A percentile compares a stretch with the other conserved stretches of the same genome.
phyloP scores from a whole-genome alignment of 2,888 invertebrate genomes.

The Drosophila seclusa region DNA sequence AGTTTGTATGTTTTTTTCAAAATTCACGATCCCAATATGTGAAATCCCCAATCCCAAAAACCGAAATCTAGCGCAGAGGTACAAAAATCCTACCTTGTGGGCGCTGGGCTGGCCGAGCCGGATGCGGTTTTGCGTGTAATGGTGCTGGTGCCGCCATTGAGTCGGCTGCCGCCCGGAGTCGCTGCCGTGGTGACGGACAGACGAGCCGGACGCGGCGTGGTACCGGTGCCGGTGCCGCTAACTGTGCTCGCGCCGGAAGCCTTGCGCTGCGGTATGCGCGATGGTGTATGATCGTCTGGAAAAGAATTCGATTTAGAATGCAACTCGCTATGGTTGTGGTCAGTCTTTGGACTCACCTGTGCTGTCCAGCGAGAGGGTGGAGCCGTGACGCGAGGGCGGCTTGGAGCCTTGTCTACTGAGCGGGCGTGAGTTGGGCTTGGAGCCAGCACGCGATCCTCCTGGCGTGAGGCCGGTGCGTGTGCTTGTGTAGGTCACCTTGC shows the following conservation, averaged over 20 bases:
- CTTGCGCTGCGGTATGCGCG: slow-evolving; percentile 92
- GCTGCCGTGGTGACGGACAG: slow-evolving; percentile 79
- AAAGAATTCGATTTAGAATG: neutral
- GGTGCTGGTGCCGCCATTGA: slow-evolving; percentile 88
- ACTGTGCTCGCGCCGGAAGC: slow-evolving; percentile 87
- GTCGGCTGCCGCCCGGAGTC: slow-evolving; percentile 83
- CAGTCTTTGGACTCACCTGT: slow-evolving; percentile 87
- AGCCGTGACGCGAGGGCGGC: slow-evolving; percentile 96
- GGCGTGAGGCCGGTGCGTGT: slow-evolving; percentile 89
- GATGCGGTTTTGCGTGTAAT: slow-evolving; percentile 89
- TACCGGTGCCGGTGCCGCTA: slow-evolving; percentile 83
- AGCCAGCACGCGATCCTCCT: slow-evolving; percentile 90
- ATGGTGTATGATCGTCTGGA: slow-evolving; percentile 87
- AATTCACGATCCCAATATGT: slow-evolving; percentile 7
- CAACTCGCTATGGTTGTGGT: neutral
- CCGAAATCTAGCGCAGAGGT: neutral
- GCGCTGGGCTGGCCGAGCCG: slow-evolving; percentile 91
- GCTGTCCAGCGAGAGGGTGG: slow-evolving; percentile 95
- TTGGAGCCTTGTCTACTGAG: slow-evolving; percentile 94
- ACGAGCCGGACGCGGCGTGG: slow-evolving; percentile 56
- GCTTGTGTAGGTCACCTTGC: slow-evolving; percentile 88
- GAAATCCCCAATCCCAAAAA: slow-evolving; percentile 6
- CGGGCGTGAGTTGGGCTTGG: slow-evolving; percentile 93
- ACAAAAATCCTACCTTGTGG: slow-evolving; percentile 87
- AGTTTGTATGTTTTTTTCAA: slow-evolving; percentile 13